Conservation (phyloP, 1,140 invertebrate species). For the Sarcophaga peregrina region DNA sequence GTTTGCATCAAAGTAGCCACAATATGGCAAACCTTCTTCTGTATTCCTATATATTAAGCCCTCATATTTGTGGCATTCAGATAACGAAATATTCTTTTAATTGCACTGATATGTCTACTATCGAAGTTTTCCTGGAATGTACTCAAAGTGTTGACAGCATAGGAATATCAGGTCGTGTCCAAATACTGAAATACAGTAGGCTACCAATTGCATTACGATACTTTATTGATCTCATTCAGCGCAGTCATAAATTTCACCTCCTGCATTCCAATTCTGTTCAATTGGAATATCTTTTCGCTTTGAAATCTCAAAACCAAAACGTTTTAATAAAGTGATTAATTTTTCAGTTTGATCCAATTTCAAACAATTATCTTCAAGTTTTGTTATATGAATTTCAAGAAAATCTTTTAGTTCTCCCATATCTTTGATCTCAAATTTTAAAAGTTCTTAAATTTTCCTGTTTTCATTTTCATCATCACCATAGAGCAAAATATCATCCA, state of each 20-base stretch:
- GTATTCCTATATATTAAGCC: background rate
- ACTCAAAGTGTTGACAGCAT: background rate
- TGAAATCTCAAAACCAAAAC: background rate
- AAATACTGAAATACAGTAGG: background rate
- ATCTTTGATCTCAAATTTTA: no score
- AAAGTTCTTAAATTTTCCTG: no score
- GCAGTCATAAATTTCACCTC: background rate
- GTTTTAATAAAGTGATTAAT: no score
- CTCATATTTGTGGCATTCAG: background rate
- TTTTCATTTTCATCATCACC: no score
- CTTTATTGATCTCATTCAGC: background rate
- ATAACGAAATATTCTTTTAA: background rate
- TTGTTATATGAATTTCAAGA: no score
- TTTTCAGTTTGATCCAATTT: no score
- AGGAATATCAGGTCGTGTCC: background rate
- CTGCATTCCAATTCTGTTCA: background rate
- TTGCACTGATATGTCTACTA: background rate
- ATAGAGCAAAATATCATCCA: no score
- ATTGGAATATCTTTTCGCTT: background rate
- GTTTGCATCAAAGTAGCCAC: background rate
- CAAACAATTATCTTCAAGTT: no score
- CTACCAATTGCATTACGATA: background rate
- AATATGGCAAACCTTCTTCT: background rate
- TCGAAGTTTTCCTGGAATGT: background rate
- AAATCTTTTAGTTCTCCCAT: no score